These are phyloP conservation scores for Nyctibius grandis DNA, from an alignment of 2,797 vertebrate genomes.

Conservation along the genomic window DNA sequence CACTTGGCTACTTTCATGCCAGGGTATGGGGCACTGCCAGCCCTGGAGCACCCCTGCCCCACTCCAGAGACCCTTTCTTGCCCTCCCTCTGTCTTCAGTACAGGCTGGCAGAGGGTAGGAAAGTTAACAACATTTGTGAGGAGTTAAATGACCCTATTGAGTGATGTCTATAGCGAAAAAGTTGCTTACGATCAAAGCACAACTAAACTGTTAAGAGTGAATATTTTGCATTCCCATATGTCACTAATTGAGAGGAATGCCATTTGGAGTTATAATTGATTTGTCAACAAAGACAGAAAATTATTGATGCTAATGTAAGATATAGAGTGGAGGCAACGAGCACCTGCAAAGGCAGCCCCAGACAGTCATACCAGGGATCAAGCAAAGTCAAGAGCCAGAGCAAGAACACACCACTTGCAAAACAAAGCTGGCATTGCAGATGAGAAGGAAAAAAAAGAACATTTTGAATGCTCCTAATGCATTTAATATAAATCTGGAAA, in stretches of 20 bases:
- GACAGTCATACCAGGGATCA: not conserved
- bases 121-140: not conserved
- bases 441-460: not conserved
- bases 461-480: not conserved
- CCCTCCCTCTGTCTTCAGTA: not conserved
- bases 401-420: not conserved
- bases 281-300: not conserved
- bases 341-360: not conserved
- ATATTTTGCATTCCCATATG: not conserved
- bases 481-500: not conserved
- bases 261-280: not conserved
- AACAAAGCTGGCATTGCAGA: not conserved
- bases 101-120: not conserved
- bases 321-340: not conserved
- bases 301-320: not conserved
- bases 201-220: not conserved
- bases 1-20: not conserved
- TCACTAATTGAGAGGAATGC: not conserved
- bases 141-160: not conserved
- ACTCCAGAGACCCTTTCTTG: not conserved
- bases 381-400: not conserved
- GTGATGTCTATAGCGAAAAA: not conserved
- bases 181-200: not conserved
- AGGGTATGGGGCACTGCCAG: not conserved
- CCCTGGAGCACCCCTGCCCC: not conserved